A percentile compares a stretch with the other conserved stretches of the same genome.
Evolutionary conservation across 1,140 invertebrate species (phyloP).

Genomic region (Bombus soroeensis): DNA sequence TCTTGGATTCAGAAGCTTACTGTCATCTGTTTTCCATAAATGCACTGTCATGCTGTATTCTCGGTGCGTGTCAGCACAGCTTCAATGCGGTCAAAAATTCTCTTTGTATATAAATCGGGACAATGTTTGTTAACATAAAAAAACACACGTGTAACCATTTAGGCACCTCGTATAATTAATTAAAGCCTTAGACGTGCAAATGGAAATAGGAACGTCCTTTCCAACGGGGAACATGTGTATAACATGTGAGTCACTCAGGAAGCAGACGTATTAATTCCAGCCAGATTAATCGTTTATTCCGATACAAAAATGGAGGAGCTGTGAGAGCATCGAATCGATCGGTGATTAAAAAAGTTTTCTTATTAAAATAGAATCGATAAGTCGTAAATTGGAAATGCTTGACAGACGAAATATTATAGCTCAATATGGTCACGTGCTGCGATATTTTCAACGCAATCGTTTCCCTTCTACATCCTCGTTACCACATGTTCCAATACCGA

Average conservation of each 20-base stretch:
- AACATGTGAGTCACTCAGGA: background rate
- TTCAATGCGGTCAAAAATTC: background rate
- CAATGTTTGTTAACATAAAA: too few species aligned
- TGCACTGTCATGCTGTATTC: background rate
- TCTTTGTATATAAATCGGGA: background rate
- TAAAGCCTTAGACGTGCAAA: background rate
- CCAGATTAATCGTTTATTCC: too few species aligned
- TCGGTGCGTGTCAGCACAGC: background rate
- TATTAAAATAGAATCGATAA: background rate
- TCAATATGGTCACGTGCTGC: too few species aligned
- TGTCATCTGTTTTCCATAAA: too few species aligned
- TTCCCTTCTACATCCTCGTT: too few species aligned
- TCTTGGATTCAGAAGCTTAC: too few species aligned
- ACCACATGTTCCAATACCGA: too few species aligned
- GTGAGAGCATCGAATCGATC: background rate
- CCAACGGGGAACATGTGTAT: background rate
- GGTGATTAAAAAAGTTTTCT: background rate
- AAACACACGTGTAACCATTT: background rate
- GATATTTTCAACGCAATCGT: too few species aligned
- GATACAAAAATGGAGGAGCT: too few species aligned
- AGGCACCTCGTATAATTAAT: background rate
- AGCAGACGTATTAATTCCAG: background rate
- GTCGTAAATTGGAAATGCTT: too few species aligned
- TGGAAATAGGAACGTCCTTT: background rate
- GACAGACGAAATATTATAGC: too few species aligned